These are phyloP conservation scores for Hippolais icterina DNA, from an alignment of 2,113 vertebrate genomes.

Conservation along the genomic window DNA sequence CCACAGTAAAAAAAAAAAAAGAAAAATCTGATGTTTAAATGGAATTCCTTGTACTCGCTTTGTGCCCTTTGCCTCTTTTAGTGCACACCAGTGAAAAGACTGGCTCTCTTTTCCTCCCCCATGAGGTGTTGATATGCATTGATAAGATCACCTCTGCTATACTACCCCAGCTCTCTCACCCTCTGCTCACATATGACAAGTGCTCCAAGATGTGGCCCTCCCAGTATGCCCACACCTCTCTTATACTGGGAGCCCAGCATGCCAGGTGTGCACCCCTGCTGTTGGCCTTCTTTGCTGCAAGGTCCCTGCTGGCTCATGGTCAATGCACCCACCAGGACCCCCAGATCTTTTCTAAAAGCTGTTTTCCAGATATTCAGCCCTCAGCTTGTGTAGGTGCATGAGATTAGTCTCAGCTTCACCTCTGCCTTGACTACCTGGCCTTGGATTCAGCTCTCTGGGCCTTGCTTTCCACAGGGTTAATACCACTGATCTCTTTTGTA, in stretches of 20 bases:
- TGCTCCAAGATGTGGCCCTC: background rate
- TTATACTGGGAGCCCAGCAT: background rate
- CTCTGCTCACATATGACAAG: background rate
- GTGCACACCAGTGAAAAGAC: background rate
- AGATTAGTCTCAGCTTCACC: background rate
- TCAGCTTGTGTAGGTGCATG: background rate
- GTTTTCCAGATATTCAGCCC: background rate
- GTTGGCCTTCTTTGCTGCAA: background rate
- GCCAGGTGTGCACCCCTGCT: background rate
- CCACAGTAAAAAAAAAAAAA: background rate
- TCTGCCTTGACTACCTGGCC: background rate
- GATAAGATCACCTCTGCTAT: background rate
- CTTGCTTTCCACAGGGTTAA: background rate
- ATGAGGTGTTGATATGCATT: background rate
- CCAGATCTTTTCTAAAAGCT: background rate
- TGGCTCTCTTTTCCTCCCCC: background rate
- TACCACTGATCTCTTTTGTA: background rate
- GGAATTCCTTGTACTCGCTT: background rate
- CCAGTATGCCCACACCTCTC: background rate
- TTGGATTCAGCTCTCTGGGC: background rate
- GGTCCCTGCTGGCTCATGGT: background rate
- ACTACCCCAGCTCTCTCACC: background rate
- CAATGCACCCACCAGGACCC: background rate
- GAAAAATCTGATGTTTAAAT: background rate
- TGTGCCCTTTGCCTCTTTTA: background rate